Evolutionary conservation across 2,797 vertebrate species (phyloP), one percentile per base, ranked within the genome.

Genomic region (Cottoperca gobio): DNA sequence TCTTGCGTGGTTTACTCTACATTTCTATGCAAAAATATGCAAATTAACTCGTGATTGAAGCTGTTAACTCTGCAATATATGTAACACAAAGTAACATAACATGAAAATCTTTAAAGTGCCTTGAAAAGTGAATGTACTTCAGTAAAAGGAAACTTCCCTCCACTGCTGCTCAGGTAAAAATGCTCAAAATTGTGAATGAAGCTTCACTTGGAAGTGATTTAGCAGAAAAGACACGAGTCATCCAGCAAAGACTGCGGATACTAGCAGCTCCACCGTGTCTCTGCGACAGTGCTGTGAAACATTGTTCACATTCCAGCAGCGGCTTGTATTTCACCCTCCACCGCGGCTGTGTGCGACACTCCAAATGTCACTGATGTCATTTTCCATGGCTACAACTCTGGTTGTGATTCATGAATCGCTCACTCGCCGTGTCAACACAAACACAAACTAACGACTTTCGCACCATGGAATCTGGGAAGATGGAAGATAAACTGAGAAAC

Each of bases 271-370:
- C 65, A 24, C 42, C 8, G 14, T 21, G 26, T 75, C 55, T 70
- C 52, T 40, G 70, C 63, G 26, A 5, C 64, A 43, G 19, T 33
- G 2, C 66, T 67, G n/a, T 50, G 52, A 74, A 33, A 57, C 83
- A 76, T 40, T 42, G 73, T 59, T 71, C 24, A 55, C 70, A 76
- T 84, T 80, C 73, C 85, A 57, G 66, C 45, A 24, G 75, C 52
- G 60, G 80, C 69, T 88, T 91, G 75, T 81, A 33, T 90, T 89
- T 90, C 87, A 86, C 50, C 43, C 86, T 81, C 70, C 74, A 78
- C 86, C 74, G 35, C 46, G 60, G 37, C 60, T 40, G 71, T 46
- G 67, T 58, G 60, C 69, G n/a, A 53, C 70, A 14, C 78, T 60
- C 60, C 52, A 72, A 82, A 79, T 82, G 78, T 81, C 77, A 59